Evolutionary conservation across 2,113 vertebrate genomes (phyloP).

Genomic region (Todiramphus saurophagus): DNA sequence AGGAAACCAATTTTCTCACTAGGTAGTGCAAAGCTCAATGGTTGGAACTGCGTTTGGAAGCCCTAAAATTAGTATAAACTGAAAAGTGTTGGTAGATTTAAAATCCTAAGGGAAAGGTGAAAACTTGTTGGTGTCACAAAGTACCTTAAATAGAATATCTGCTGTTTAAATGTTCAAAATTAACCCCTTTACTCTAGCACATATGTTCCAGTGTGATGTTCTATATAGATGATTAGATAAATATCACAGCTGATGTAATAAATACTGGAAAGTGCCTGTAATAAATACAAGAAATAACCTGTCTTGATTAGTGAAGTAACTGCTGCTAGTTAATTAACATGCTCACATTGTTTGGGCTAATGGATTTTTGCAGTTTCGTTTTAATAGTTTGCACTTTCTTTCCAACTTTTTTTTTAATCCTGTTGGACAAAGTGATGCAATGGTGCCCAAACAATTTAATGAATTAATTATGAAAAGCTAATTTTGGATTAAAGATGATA

Average conservation of each 20-base stretch:
- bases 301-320: background rate
- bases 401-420: background rate
- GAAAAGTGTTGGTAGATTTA: background rate
- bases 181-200: background rate
- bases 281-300: slow-evolving; percentile 53
- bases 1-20: background rate
- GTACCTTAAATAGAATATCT: background rate
- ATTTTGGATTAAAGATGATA: background rate
- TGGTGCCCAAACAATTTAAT: background rate
- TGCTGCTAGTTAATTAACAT: background rate
- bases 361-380: background rate
- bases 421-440: background rate
- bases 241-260: slow-evolving; percentile 18
- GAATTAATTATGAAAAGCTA: background rate
- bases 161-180: background rate
- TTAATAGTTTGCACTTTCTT: background rate
- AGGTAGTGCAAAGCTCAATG: background rate
- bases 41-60: background rate
- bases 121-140: background rate
- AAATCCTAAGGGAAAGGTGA: background rate
- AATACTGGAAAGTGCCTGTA: slow-evolving; percentile 32
- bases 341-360: background rate
- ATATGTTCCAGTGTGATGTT: background rate
- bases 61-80: background rate
- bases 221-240: background rate